A percentile compares a stretch with the other conserved stretches of the same genome.
phyloP scores from a whole-genome alignment of 2,888 invertebrate genomes.

The Nomada hirtipes region DNA sequence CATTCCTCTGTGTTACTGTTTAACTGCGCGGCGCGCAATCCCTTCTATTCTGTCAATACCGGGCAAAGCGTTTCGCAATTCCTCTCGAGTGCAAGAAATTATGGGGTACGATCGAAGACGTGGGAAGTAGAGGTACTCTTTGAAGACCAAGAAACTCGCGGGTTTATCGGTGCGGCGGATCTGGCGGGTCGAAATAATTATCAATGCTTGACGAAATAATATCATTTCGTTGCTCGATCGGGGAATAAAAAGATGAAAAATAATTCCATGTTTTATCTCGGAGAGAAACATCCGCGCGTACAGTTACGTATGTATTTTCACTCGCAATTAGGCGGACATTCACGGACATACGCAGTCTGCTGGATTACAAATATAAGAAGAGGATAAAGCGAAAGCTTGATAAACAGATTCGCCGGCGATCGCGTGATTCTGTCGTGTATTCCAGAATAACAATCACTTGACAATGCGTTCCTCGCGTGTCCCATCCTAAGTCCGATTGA shows the following conservation, averaged over 20 bases:
- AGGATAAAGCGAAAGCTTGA: constrained; percentile 20
- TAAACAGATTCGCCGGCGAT: constrained; percentile 60
- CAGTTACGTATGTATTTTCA: not conserved
- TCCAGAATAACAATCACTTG: constrained; percentile 65
- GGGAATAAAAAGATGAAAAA: constrained; percentile 4
- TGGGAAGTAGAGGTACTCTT: constrained; percentile 59
- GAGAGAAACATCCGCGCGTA: not conserved
- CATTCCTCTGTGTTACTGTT: constrained; percentile 63
- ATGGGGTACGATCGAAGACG: constrained; percentile 59
- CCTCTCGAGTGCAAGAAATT: constrained; percentile 64
- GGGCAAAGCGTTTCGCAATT: constrained; percentile 66
- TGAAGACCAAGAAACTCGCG: constrained; percentile 58
- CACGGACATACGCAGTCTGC: constrained; percentile 6
- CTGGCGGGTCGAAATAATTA: constrained; percentile 53
- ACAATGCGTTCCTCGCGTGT: constrained; percentile 70
- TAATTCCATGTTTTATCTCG: not conserved
- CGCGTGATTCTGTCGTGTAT: constrained; percentile 56
- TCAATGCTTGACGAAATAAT: constrained; percentile 21
- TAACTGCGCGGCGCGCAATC: constrained; percentile 54
- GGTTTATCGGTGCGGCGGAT: constrained; percentile 40
- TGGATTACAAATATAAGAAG: constrained; percentile 18
- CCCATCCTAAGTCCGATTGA: constrained; percentile 53
- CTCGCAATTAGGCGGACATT: not conserved
- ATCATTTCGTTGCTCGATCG: not conserved
- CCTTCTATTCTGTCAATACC: constrained; percentile 55